These are phyloP conservation scores for Spongia lamella DNA, from an alignment of 37 sponge, comb jelly and placozoan species.

Conservation along the genomic window DNA sequence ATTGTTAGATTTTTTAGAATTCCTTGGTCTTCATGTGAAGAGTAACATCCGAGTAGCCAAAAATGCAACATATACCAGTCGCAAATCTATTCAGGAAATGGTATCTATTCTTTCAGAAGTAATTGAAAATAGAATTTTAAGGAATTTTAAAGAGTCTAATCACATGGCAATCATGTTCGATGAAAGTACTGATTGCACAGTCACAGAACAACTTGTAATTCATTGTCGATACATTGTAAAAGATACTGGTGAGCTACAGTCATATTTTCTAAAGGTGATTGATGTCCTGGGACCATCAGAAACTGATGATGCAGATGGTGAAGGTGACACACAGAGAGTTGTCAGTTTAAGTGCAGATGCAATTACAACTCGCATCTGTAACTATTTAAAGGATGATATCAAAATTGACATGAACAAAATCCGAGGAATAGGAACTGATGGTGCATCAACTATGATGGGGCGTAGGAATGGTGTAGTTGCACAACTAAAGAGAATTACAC, in stretches of 20 bases:
- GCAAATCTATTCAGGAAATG: conserved; percentile 45
- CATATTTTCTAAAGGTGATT: conserved; percentile 17
- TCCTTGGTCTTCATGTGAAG: too few relatives aligned
- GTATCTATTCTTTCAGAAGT: conserved; percentile 22
- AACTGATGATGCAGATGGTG: not conserved
- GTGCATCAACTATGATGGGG: conserved; percentile 24
- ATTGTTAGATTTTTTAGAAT: too few relatives aligned
- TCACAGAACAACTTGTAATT: conserved; percentile 31
- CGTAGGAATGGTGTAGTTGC: conserved; percentile 5
- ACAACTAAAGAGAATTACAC: conserved; percentile 3
- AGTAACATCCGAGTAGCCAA: too few relatives aligned
- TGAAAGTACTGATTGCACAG: conserved; percentile 51
- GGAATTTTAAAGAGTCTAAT: conserved; percentile 13
- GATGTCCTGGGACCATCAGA: conserved; percentile 13
- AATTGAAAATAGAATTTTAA: conserved; percentile 5
- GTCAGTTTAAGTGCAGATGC: not conserved
- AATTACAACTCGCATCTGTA: not conserved
- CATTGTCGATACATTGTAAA: conserved; percentile 25
- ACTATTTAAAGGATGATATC: conserved; percentile 5
- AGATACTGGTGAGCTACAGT: not conserved
- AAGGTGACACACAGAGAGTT: not conserved
- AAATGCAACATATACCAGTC: too few relatives aligned
- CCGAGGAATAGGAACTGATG: conserved; percentile 34
- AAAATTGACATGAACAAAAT: conserved; percentile 14
- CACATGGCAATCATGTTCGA: conserved; percentile 22